Percentiles rank a stretch among this genome's conserved stretches.
Evolutionary conservation across 2,113 vertebrate species (phyloP).

Genomic region (Anseranas semipalmata): DNA sequence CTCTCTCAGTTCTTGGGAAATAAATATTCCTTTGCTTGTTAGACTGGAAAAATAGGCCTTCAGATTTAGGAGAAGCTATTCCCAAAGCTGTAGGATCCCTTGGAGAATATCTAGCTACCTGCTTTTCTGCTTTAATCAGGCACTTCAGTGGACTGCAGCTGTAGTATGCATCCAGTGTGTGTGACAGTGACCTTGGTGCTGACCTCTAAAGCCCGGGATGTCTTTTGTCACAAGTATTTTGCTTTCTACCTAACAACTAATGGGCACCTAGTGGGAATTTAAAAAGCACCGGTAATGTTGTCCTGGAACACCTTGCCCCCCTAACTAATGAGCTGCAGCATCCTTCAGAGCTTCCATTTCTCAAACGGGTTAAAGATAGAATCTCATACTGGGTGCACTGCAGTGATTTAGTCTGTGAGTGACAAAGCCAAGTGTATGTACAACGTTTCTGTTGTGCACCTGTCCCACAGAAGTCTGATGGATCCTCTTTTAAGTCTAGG

Average conservation of each 20-base stretch:
- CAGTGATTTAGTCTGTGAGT: background rate
- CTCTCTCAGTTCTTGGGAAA: background rate
- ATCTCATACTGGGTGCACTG: background rate
- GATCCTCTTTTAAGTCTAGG: background rate
- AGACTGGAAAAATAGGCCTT: background rate
- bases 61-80: background rate
- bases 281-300: background rate
- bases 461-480: background rate
- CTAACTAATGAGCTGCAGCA: conserved; percentile 9
- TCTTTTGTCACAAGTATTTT: background rate
- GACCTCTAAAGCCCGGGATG: background rate
- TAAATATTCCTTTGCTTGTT: background rate
- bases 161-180: background rate
- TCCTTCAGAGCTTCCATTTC: conserved; percentile 16
- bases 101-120: background rate
- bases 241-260: background rate
- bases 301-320: background rate
- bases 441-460: background rate
- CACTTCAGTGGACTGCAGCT: background rate
- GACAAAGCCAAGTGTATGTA: background rate
- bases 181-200: conserved; percentile 9
- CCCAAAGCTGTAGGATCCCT: background rate
- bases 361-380: background rate
- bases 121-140: conserved; percentile 1
- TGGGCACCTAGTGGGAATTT: background rate